Evolutionary conservation across 1,140 invertebrate species (phyloP).

Genomic region (Colletes latitarsis): DNA sequence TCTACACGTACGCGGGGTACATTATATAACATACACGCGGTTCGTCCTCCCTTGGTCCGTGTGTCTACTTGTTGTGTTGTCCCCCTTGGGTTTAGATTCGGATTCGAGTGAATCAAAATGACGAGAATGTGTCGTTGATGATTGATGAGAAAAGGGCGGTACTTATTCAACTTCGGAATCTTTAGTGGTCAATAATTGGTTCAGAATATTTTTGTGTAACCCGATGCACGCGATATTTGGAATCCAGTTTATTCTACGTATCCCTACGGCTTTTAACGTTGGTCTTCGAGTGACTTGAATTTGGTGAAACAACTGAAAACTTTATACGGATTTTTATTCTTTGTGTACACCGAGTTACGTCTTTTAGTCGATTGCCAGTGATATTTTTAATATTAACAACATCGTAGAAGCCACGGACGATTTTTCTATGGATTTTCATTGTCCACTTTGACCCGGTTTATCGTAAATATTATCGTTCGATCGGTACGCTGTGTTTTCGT

Average conservation of each 20-base stretch:
- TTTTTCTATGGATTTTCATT: not conserved
- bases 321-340: not conserved
- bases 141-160: slow-evolving; percentile 6
- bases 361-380: not conserved
- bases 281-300: slow-evolving; percentile 10
- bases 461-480: not conserved
- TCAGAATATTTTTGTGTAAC: not conserved
- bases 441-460: not conserved
- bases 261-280: not conserved
- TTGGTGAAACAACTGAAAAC: not conserved
- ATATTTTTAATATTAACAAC: not conserved
- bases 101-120: slow-evolving; percentile 23
- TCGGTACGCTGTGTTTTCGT: not conserved
- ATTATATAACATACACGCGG: slow-evolving; percentile 45
- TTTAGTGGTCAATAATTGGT: slow-evolving; percentile 7
- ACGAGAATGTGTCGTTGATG: slow-evolving; percentile 18
- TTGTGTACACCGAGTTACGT: not conserved
- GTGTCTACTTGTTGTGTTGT: slow-evolving; percentile 32
- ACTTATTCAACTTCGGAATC: not conserved
- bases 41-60: slow-evolving; percentile 34
- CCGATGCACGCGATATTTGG: slow-evolving; percentile 8
- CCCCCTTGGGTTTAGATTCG: slow-evolving; percentile 28
- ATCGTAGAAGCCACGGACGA: not conserved
- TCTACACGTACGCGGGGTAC: slow-evolving; percentile 24
- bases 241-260: not conserved